These are phyloP conservation scores for Platyscapa corneri DNA, from an alignment of 1,140 invertebrate genomes.

Conservation along the genomic window DNA sequence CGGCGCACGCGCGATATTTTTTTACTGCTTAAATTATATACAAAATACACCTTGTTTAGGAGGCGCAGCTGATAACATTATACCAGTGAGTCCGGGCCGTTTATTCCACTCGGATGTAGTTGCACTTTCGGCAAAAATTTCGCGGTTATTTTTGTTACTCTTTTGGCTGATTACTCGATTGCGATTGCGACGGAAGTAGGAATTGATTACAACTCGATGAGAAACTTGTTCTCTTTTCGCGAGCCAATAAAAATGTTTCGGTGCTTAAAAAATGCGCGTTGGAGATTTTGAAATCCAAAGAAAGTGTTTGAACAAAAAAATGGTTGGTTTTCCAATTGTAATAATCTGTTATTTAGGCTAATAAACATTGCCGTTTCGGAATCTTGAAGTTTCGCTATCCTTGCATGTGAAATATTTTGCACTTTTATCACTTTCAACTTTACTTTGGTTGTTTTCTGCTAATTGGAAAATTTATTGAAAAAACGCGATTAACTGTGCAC, in stretches of 20 bases:
- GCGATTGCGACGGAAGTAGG: neutral
- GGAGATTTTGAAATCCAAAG: too few species aligned
- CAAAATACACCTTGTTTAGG: constrained; percentile 16
- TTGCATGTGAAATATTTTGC: neutral
- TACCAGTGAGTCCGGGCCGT: constrained; percentile 25
- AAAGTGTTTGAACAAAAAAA: too few species aligned
- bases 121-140: neutral
- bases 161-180: neutral
- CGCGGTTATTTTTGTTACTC: neutral
- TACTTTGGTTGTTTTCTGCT: too few species aligned
- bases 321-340: too few species aligned
- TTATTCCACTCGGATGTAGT: neutral
- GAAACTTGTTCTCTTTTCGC: neutral
- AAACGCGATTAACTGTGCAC: too few species aligned
- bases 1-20: constrained; percentile 57
- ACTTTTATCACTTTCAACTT: too few species aligned
- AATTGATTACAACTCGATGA: neutral
- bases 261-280: neutral
- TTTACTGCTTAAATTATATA: constrained; percentile 56
- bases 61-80: constrained; percentile 33
- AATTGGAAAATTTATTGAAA: too few species aligned
- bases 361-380: neutral
- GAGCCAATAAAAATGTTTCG: neutral
- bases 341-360: neutral
- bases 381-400: neutral